Base-by-base conservation (phyloP, 2,113 vertebrate genomes). In the Lasiurus cinereus region DNA sequence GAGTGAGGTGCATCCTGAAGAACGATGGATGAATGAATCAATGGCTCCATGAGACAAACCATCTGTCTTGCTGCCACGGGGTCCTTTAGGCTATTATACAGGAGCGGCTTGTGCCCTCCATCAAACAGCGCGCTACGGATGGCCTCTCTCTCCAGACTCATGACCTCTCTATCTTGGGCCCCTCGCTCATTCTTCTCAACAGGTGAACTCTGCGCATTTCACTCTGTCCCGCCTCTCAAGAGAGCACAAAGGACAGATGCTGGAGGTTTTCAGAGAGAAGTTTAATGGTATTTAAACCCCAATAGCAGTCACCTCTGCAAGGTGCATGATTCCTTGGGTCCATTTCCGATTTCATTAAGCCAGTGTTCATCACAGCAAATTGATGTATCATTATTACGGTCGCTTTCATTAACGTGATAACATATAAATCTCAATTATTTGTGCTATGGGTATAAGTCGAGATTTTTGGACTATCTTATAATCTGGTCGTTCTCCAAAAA, bases 101-200 rank as follows among this genome's bases (percentile, higher is more conserved):
- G 3, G 2, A n/a, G 10, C 14, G 22, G 8, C 12, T 11, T 24
- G 16, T 14, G 11, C 1, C 33, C 27, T 24, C 39, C 14, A 22
- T 76, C 21, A 83, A 54, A 19, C 29, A 8, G 13, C 29, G n/a
- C 22, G 1, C 11, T n/a, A 12, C 36, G 15, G 3, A 50, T 14
- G 50, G 52, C 6, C 8, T 66, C 11, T 87, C 9, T 11, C 24
- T 29, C 2, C 3, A 67, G 12, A 43, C 1, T 0, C 14, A 22
- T 70, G 29, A 29, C 5, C 4, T 48, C 11, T 69, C 11, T 14
- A 5, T 15, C 7, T 7, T 39, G 7, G 15, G 7, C 0, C 6
- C 33, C 33, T 4, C 8, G 39, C 3, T 31, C 2, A 36, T 33
- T 33, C 15, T 73, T 69, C 29, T 67, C 29, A 64, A 3, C 0